Conservation (phyloP, 2,888 invertebrate species). For the Standfussiana lucernea region DNA sequence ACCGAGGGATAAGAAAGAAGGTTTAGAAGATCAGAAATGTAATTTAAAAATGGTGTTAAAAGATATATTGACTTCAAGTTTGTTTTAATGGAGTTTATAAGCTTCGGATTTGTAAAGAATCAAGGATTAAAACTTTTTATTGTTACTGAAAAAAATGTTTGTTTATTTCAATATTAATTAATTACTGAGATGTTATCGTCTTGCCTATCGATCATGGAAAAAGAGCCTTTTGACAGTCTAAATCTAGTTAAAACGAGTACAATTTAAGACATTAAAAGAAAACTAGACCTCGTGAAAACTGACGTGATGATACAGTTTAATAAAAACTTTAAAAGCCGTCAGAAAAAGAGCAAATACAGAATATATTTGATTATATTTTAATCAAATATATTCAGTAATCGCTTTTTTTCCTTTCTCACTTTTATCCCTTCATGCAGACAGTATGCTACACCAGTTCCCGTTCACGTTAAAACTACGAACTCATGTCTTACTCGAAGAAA, state of each 20-base stretch:
- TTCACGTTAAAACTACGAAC: constrained; percentile 38
- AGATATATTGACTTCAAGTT: constrained; percentile 51
- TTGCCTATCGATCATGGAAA: no score
- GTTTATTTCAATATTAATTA: constrained; percentile 9
- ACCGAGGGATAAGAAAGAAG: constrained; percentile 43
- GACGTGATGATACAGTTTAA: constrained; percentile 20
- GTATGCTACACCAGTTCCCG: constrained; percentile 15
- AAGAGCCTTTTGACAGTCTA: background rate
- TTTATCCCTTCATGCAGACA: constrained; percentile 18
- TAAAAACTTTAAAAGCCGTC: background rate
- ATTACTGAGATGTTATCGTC: background rate
- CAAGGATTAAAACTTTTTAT: constrained; percentile 9
- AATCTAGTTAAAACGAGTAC: background rate
- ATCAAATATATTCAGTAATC: no score
- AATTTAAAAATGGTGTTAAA: constrained; percentile 51
- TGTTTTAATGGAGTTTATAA: constrained; percentile 19
- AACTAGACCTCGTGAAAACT: background rate
- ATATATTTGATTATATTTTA: no score
- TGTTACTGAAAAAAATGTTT: background rate
- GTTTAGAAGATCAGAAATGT: constrained; percentile 62
- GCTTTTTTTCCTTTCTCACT: no score
- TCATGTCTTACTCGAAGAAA: constrained; percentile 34
- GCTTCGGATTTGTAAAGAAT: constrained; percentile 30
- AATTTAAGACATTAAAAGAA: background rate
- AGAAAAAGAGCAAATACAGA: constrained; percentile 14